phyloP scores from a whole-genome alignment of 2,888 invertebrate species.

The Eugnorisma glareosa region DNA sequence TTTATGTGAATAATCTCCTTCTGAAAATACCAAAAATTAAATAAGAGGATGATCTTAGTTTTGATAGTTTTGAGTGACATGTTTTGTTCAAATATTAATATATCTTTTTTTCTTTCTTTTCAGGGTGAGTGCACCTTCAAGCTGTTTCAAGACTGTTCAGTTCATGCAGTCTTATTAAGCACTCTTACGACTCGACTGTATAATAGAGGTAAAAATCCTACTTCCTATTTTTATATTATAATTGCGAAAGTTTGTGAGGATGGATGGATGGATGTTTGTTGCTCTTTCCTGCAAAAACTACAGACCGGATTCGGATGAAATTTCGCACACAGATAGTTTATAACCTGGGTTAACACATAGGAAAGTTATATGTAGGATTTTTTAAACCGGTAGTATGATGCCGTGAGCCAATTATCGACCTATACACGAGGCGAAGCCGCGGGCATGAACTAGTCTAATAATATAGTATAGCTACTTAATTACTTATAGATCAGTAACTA shows the following conservation, averaged over 20 bases:
- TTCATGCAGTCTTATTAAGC: background rate
- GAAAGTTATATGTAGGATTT: too few species aligned
- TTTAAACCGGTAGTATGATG: too few species aligned
- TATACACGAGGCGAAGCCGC: too few species aligned
- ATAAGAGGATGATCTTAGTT: background rate
- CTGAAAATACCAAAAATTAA: background rate
- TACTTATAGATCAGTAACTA: too few species aligned
- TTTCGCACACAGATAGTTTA: too few species aligned
- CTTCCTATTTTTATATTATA: too few species aligned
- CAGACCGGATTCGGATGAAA: too few species aligned
- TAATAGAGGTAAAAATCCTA: background rate
- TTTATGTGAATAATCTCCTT: background rate
- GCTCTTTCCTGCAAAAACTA: too few species aligned
- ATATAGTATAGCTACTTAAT: background rate
- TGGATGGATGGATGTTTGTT: too few species aligned
- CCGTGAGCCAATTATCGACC: too few species aligned
- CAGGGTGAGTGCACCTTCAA: slow-evolving; percentile 45
- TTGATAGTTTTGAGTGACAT: background rate
- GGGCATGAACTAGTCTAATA: background rate
- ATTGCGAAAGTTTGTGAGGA: too few species aligned
- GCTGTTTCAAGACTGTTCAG: background rate
- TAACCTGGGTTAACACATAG: too few species aligned
- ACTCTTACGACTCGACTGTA: background rate
- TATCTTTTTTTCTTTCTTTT: slow-evolving; percentile 28
- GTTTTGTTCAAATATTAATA: background rate